Conservation (phyloP, 2,113 vertebrate species). For the Mus musculus region GRCm39 chr13:76274501-76275000, state of each 20-base stretch:
- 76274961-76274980: conserved; percentile 15
- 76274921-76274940: background rate
- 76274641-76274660: background rate
- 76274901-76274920: conserved; percentile 36
- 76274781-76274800: background rate
- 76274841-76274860: background rate
- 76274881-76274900: conserved; percentile 14
- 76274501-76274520: conserved; percentile 37
- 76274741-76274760: conserved; percentile 1
- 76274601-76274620: conserved; percentile 40
- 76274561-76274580: background rate
- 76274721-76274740: background rate
- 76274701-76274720: background rate
- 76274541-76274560: background rate
- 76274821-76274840: background rate
- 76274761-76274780: background rate
- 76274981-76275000: background rate
- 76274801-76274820: background rate
- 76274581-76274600: background rate
- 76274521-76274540: background rate
- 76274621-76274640: conserved; percentile 42
- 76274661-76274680: background rate
- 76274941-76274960: conserved; percentile 33
- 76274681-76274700: background rate
- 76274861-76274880: conserved; percentile 32